A percentile compares a stretch with the other conserved stretches of the same genome.
phyloP scores from a whole-genome alignment of 2,797 vertebrate species.

The Sebastes flavidus region DNA sequence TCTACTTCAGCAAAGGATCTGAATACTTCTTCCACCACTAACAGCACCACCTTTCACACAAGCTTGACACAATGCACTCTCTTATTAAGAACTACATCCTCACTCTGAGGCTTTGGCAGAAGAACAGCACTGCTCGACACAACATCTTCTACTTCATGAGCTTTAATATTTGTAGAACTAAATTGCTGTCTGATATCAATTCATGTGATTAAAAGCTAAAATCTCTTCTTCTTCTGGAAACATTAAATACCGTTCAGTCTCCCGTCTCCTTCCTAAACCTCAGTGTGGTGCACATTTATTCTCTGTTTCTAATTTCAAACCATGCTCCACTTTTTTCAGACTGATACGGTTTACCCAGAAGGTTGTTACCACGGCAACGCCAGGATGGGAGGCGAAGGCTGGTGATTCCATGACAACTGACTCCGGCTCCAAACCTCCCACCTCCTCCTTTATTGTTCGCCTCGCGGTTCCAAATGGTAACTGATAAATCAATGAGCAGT shows the following conservation, averaged over 20 bases:
- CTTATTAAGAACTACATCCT: too few species aligned
- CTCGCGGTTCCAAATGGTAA: slow-evolving; percentile 14
- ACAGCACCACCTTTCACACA: too few species aligned
- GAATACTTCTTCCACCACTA: background rate
- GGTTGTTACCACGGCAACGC: slow-evolving; percentile 83
- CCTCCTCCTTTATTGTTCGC: slow-evolving; percentile 43
- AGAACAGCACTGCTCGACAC: background rate
- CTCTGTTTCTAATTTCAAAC: slow-evolving; percentile 78
- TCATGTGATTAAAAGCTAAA: background rate
- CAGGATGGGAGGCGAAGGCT: slow-evolving; percentile 67
- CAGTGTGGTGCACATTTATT: slow-evolving; percentile 31
- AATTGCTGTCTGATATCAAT: background rate
- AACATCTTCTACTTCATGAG: background rate
- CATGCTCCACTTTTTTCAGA: slow-evolving; percentile 73
- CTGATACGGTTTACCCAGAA: slow-evolving; percentile 77
- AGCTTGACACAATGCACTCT: too few species aligned
- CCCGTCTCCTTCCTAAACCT: background rate
- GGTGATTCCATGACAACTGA: slow-evolving; percentile 79
- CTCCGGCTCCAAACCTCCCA: slow-evolving; percentile 59
- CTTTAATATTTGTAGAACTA: background rate
- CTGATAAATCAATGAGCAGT: slow-evolving; percentile 37
- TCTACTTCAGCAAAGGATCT: background rate
- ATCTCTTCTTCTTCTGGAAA: background rate
- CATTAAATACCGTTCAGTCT: background rate
- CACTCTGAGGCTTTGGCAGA: background rate